Percentiles rank a stretch among this genome's conserved stretches.
Conservation (phyloP, 1,140 invertebrate species). For the Procambarus clarkii region DNA sequence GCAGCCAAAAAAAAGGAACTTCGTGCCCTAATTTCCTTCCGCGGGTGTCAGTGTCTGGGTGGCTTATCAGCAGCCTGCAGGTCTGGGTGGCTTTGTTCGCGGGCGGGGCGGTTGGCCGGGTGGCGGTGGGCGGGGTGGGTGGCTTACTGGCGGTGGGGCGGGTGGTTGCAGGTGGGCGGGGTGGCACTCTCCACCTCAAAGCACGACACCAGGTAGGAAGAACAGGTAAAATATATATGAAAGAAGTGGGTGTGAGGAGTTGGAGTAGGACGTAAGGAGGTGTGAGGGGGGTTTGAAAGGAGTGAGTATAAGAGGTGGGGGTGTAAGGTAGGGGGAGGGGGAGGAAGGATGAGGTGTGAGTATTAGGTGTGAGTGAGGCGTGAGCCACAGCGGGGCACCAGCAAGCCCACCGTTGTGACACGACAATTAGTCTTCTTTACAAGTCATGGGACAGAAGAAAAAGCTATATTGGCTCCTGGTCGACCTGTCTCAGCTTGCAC, state of each 20-base stretch:
- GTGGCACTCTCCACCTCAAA: background rate
- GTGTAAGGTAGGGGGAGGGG: background rate
- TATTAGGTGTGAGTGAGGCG: background rate
- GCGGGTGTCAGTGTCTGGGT: conserved; percentile 29
- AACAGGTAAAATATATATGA: too few relatives aligned
- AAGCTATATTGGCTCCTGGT: background rate
- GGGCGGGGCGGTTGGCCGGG: background rate
- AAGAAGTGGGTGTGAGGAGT: too few relatives aligned
- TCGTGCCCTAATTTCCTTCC: conserved; percentile 22
- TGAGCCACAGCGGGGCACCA: background rate
- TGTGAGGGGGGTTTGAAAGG: background rate
- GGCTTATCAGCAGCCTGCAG: conserved; percentile 8
- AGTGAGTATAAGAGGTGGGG: background rate
- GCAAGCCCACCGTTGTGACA: background rate
- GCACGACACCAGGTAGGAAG: too few relatives aligned
- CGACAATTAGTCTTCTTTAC: background rate
- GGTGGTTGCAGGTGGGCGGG: background rate
- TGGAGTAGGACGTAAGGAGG: background rate
- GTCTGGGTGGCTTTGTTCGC: conserved; percentile 11
- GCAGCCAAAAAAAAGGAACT: conserved; percentile 3
- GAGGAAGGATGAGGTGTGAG: background rate
- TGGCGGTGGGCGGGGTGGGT: background rate
- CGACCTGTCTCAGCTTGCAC: background rate
- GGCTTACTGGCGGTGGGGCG: background rate
- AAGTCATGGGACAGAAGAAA: background rate